Conservation (phyloP, 2,888 invertebrate genomes). For the Merodon equestris region DNA sequence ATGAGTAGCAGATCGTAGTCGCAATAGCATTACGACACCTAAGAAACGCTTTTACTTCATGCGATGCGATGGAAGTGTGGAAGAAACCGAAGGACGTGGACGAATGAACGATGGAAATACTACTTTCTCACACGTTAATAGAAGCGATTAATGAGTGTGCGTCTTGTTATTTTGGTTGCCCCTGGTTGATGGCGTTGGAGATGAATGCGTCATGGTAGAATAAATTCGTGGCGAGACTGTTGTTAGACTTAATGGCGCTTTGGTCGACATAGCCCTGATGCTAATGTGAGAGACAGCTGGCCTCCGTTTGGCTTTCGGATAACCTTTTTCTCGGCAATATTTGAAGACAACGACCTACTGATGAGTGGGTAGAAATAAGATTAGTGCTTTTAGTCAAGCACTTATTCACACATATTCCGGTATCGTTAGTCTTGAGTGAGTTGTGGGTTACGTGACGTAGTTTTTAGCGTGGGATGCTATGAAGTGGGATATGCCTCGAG, state of each 20-base stretch:
- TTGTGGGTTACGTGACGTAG: no score
- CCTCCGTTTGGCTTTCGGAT: slow-evolving; percentile 16
- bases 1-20: slow-evolving; percentile 11
- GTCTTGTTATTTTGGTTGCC: slow-evolving; percentile 13
- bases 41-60: slow-evolving; percentile 7
- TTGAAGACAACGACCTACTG: no score
- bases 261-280: slow-evolving; percentile 10
- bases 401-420: no score
- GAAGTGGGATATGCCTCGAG: no score
- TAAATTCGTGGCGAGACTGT: slow-evolving; percentile 24
- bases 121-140: not conserved
- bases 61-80: no score
- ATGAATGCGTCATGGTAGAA: slow-evolving; percentile 8
- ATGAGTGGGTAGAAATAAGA: no score
- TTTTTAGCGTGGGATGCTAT: no score
- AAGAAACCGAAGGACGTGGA: no score
- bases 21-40: slow-evolving; percentile 30
- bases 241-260: slow-evolving; percentile 41
- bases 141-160: not conserved
- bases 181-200: slow-evolving; percentile 11
- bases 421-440: no score
- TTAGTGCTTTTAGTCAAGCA: no score
- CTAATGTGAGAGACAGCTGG: slow-evolving; percentile 30
- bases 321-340: slow-evolving; percentile 3
- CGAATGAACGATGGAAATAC: no score